Conservation (phyloP, 2,113 vertebrate species). For the Neoarius graeffei region DNA sequence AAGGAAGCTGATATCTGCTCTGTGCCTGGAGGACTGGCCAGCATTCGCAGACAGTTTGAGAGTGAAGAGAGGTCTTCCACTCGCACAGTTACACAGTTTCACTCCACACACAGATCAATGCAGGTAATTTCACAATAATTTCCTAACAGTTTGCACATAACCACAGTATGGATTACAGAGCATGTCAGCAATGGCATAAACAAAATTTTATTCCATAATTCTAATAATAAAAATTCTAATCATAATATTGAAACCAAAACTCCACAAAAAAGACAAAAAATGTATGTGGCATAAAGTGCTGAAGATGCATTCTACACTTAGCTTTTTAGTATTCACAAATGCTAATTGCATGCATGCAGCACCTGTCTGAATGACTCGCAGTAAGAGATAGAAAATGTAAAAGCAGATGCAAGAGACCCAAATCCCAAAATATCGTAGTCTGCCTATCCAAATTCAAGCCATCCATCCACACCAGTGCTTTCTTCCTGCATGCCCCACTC, state of each 20-base stretch:
- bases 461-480: slow-evolving; percentile 40
- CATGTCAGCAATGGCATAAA: not conserved
- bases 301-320: not conserved
- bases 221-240: not conserved
- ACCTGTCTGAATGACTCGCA: slow-evolving; percentile 27
- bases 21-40: slow-evolving; percentile 87
- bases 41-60: slow-evolving; percentile 89
- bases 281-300: slow-evolving; percentile 12
- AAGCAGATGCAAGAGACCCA: slow-evolving; percentile 19
- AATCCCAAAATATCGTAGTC: slow-evolving; percentile 42
- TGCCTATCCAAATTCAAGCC: slow-evolving; percentile 39
- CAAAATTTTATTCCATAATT: not conserved
- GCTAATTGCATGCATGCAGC: slow-evolving; percentile 19
- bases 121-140: slow-evolving; percentile 77
- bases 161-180: not conserved
- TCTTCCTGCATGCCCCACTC: slow-evolving; percentile 42
- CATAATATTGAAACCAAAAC: not conserved
- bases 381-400: slow-evolving; percentile 37
- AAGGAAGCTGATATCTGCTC: slow-evolving; percentile 83
- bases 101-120: slow-evolving; percentile 76
- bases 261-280: not conserved
- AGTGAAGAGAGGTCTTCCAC: slow-evolving; percentile 75
- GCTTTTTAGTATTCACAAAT: slow-evolving; percentile 28
- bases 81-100: slow-evolving; percentile 77
- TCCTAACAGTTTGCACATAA: not conserved